Evolutionary conservation across 2,888 invertebrate species (phyloP), one percentile per base, ranked within the genome.

Genomic region (Venustoraphidia nigricollis): DNA sequence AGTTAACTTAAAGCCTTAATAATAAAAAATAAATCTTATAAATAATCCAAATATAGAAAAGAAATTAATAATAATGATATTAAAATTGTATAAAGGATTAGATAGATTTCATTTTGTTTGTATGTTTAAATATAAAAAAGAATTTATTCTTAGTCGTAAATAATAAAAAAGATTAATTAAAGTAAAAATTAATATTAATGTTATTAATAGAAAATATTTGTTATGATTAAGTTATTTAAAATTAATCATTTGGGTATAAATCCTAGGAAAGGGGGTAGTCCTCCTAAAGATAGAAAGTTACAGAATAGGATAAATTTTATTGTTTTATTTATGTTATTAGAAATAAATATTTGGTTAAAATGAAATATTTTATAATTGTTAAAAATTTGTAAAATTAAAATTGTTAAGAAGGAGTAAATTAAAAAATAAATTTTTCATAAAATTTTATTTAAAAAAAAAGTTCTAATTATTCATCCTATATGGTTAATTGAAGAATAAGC

Each of bases 401-500:
- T 57, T 51, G 67, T 67, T 62, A 73, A 27, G 3, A 72, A 63
- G 17, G 60, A 59, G 63, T 74, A 75, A 55, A 69, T 60, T 41
- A 61, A 8, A 58, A 71, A 68, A 61, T 71, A 73, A 56, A 66
- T 62, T 50, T 69, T 49, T 67, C 69, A 71, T 62, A 70, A 56
- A 53, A 60, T 65, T 67, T 71, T 66, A 54, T 63, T 70, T 56
- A 69, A 66, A 61, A 67, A 58, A 59, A 72, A 60, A 1, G 68
- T 58, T 34, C 62, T 56, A 54, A 75, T 43, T 64, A 63, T 62
- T 59, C 78, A 79, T 1, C 75, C 68, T 65, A 77, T 61, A 60
- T 79, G 77, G 62, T 76, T 77, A 67, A 79, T 76, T 1, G 79
- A 79, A 0, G 79, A 79, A 60, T 69, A 79, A 40, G 72, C 65